Evolutionary conservation across 2,113 vertebrate species (phyloP).

Genomic region (Heterochromis multidens): DNA sequence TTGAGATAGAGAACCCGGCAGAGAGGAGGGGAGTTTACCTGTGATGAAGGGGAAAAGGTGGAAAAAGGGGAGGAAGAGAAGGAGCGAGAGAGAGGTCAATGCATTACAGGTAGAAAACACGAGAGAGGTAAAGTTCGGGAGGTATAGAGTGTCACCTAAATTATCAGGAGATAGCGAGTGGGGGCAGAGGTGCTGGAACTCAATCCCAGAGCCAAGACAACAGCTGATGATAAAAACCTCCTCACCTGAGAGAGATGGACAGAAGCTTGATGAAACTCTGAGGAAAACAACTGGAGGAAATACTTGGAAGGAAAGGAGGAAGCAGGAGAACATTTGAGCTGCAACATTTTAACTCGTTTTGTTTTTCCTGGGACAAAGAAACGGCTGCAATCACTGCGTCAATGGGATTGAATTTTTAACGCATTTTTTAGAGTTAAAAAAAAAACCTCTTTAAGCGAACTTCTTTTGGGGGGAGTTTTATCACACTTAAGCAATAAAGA

Average conservation of each 20-base stretch:
- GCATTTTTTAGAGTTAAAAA: neutral
- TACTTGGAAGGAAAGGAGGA: neutral
- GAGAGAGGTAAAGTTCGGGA: constrained; percentile 46
- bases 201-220: constrained; percentile 51
- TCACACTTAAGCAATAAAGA: neutral
- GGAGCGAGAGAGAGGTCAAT: constrained; percentile 29
- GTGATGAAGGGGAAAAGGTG: constrained; percentile 7
- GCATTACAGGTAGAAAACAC: constrained; percentile 53
- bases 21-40: neutral
- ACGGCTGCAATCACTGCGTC: neutral
- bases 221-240: constrained; percentile 62
- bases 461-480: neutral
- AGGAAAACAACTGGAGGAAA: neutral
- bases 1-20: neutral
- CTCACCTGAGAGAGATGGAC: constrained; percentile 40
- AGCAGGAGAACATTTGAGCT: neutral
- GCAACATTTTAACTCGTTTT: neutral
- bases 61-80: constrained; percentile 18
- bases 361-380: neutral
- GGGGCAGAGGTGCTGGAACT: constrained; percentile 61
- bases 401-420: neutral
- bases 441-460: neutral
- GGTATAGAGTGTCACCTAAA: constrained; percentile 68
- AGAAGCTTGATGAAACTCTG: neutral
- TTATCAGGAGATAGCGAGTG: constrained; percentile 16